Evolutionary conservation across 2,113 vertebrate species (phyloP), one percentile per base, ranked within the genome.

Genomic region (Ptilorrhoa leucosticta): DNA sequence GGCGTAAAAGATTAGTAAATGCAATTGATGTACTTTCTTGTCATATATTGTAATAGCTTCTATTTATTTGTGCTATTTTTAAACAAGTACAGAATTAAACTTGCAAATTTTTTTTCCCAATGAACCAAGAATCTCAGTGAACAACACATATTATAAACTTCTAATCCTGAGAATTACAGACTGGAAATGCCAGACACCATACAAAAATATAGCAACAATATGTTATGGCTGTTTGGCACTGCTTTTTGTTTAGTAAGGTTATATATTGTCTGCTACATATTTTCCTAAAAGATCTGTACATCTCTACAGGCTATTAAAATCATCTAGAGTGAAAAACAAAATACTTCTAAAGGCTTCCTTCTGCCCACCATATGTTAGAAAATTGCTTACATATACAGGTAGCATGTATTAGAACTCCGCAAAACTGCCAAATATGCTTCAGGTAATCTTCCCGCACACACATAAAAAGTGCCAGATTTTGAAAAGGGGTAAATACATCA

Each of bases 51-150:
- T 78, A 93, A 75, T 66, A 78, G 28, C 11, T 83, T 89, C 77
- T 93, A 86, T 58, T 93, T 96, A 90, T 92, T 89, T 92, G 72
- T 90, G 60, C 86, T 95, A 93, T 95, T 96, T 93, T 96, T 93
- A 81, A 91, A 85, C 60, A 70, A 87, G 58, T 20, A 57, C 44
- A 68, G 65, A 93, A 61, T 95, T 93, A 90, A 61, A 93, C 33
- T 83, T 84, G 47, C 11, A 45, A 37, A 45, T 77, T 93, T 53
- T 91, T 94, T 69, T 19, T 13, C 27, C 57, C 57, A 70, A 26
- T 31, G 88, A 94, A 58, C 23, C 60, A 40, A 69, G 69, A 87
- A 61, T 66, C 60, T 70, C 35, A 65, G 60, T 45, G 57, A 92
- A 57, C 48, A 87, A 88, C 39, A 66, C 2, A 8, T 56, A 40